phyloP scores from a whole-genome alignment of 2,113 vertebrate species.

The Atractosteus spatula region DNA sequence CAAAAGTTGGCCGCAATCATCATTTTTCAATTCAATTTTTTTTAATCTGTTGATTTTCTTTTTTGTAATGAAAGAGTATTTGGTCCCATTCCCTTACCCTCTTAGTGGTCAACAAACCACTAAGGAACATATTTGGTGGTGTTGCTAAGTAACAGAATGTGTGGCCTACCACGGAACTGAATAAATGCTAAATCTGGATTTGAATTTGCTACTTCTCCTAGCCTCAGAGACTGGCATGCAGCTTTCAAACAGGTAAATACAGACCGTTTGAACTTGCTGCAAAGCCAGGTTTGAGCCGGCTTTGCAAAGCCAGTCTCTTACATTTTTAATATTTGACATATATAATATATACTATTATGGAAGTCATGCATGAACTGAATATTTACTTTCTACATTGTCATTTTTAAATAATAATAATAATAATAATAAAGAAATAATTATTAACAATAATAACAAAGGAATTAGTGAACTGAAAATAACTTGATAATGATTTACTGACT shows the following conservation, averaged over 20 bases:
- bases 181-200: conserved; percentile 14
- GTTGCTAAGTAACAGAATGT: conserved; percentile 42
- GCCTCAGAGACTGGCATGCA: background rate
- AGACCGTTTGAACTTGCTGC: too few species aligned
- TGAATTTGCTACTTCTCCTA: conserved; percentile 17
- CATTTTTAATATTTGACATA: too few species aligned
- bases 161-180: conserved; percentile 17
- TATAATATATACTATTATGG: too few species aligned
- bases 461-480: conserved; percentile 27
- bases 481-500: conserved; percentile 14
- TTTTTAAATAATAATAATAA: too few species aligned
- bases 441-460: background rate
- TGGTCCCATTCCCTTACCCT: conserved; percentile 18
- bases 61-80: conserved; percentile 3
- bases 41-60: background rate
- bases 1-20: background rate
- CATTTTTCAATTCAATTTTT: too few species aligned
- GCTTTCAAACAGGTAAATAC: too few species aligned
- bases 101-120: conserved; percentile 19
- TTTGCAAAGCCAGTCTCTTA: too few species aligned
- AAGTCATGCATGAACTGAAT: too few species aligned
- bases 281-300: too few species aligned
- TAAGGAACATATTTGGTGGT: conserved; percentile 27
- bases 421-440: too few species aligned
- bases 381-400: too few species aligned